Evolutionary conservation across 2,113 vertebrate genomes (phyloP), one percentile per base, ranked within the genome.

Genomic region (Phainopepla nitens): DNA sequence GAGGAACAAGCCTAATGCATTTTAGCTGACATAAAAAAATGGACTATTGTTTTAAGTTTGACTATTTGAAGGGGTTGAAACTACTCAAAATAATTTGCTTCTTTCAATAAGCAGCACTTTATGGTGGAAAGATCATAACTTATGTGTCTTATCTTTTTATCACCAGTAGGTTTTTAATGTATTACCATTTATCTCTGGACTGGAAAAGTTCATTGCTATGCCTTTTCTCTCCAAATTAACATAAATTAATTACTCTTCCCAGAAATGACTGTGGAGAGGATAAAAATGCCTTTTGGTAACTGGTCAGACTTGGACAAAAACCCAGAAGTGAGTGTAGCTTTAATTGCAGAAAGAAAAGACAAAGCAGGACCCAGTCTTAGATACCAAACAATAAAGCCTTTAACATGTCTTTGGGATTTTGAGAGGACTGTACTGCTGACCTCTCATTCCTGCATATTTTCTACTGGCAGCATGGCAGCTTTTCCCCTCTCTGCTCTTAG

Each of bases 391-490:
- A 96, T 94, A 93, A 95, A 80, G 92, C 65, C 89, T 96, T 96
- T 94, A 94, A 94, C 17, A 35, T 54, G 80, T 78, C 90, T 91
- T 72, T 15, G 33, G 80, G 93, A 61, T 93, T 94, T 95, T 1
- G 7, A 83, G 90, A 71, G 79, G 89, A 91, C 95, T 93, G 89
- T 91, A 53, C 60, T 93, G 72, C 77, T 95, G 96, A 94, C 96
- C 95, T 92, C 87, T 95, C 95, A 94, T 96, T 97, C 92, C 96
- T 96, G 96, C 77, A 89, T 96, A 94, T 93, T 93, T 96, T 93
- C 81, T 24, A 2, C 53, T 23, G 21, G 65, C 76, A 93, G 72
- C 5, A 3, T 68, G 75, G 92, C 71, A 92, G 64, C 51, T 41
- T 93, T 87, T 73, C 51, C 62, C 27, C n/a, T 76, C 62, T 87